Base-by-base conservation (phyloP, 2,888 invertebrate species). In the Beris morrisii region DNA sequence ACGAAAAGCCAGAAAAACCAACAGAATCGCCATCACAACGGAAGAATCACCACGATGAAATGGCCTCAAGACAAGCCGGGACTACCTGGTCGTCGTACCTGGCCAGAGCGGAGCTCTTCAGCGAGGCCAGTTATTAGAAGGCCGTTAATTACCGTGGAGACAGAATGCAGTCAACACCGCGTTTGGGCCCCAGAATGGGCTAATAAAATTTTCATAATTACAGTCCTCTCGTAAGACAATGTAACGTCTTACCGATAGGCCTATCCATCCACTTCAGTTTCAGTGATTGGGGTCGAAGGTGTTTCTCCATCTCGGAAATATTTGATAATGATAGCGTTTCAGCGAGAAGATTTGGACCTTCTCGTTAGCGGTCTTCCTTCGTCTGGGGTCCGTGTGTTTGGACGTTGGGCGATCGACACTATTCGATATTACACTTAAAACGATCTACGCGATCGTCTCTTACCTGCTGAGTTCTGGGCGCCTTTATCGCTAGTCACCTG, bases 311-410 rank as follows among this genome's bases (percentile, higher is more conserved):
- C 48, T 69, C 56, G 7, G 50, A 69, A 61, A 61, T 61, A 65
- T 56, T 65, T 64, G 52, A 67, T 67, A 69, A 67, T 69, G 61
- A 67, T 58, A 65, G 61, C 9, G 55, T 69, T 67, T 54, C 67
- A 69, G 69, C 67, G 69, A 69, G 67, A 69, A 65, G 22, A 55
- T 69, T 69, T 69, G 63, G 58, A 67, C 67, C 67, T 69, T 64
- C 64, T 67, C 56, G 69, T 65, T 67, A 67, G 69, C n/a, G 31
- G n/a, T 9, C 61, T 65, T 22, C 22, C 22, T 22, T 22, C 22
- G 57, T 67, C 56, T 65, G 65, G 50, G 66, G 52, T 66, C 64
- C 12, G 22, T 48, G n/a, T 48, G 6, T 22, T 38, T 38, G 38
- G 9, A 38, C 7, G 9, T 38, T 38, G 38, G 38, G 38, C 45